Percentiles rank a stretch among this genome's conserved stretches.
phyloP scores from a whole-genome alignment of 2,113 vertebrate genomes.

The Equus quagga region DNA sequence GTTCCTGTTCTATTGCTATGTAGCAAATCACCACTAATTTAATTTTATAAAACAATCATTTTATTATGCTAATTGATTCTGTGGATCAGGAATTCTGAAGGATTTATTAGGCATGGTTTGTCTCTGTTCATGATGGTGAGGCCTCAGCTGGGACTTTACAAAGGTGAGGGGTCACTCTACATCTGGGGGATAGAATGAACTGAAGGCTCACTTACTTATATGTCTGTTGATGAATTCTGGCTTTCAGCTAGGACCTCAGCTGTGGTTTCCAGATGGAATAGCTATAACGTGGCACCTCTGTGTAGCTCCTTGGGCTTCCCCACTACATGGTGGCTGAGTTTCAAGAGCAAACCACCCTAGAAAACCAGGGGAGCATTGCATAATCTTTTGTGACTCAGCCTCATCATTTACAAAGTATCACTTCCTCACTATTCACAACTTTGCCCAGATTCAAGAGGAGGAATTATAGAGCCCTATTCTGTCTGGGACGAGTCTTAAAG shows the following conservation, averaged over 20 bases:
- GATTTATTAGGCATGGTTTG: not conserved
- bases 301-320: accelerated
- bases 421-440: not conserved
- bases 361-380: accelerated
- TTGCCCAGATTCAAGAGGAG: not conserved
- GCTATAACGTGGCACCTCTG: no score
- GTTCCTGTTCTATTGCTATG: no score
- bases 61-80: no score
- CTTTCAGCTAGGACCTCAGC: no score
- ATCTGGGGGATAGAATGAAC: no score
- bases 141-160: not conserved
- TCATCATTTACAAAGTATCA: accelerated
- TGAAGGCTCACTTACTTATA: no score
- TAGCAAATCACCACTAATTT: no score
- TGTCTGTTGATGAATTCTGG: no score
- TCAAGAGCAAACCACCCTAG: not conserved
- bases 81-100: not conserved
- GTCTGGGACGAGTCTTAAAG: not conserved
- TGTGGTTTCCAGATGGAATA: not conserved
- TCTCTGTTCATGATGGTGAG: not conserved
- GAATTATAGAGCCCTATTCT: not conserved
- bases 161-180: not conserved
- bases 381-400: no score
- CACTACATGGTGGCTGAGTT: no score
- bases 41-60: not conserved